These are phyloP conservation scores for Drosophila guanche DNA, from an alignment of 1,140 invertebrate species.

Conservation along the genomic window DNA sequence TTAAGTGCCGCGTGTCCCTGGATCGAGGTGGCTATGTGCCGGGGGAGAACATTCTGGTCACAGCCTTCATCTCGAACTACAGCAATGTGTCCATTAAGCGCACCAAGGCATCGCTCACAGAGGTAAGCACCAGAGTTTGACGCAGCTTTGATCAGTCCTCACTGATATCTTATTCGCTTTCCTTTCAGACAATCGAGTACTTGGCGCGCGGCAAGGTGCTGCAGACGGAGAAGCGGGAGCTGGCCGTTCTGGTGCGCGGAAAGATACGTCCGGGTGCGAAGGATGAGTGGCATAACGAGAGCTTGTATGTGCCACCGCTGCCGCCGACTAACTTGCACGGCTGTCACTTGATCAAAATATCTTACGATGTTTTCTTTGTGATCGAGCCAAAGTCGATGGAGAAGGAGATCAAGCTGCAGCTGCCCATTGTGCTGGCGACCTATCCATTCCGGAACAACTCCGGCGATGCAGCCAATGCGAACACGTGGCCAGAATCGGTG, in stretches of 20 bases:
- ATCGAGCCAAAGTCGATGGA: constrained; percentile 95
- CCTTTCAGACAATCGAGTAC: constrained; percentile 93
- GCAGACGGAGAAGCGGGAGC: constrained; percentile 93
- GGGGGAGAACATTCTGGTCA: constrained; percentile 94
- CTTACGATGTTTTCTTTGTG: constrained; percentile 97
- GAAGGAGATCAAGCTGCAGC: constrained; percentile 95
- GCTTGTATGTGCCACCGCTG: constrained; percentile 94
- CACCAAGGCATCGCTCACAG: constrained; percentile 91
- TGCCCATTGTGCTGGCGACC: constrained; percentile 96
- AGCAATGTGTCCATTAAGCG: constrained; percentile 91
- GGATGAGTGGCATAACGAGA: constrained; percentile 92
- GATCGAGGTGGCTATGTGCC: constrained; percentile 97
- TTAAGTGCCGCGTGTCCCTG: constrained; percentile 92
- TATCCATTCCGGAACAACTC: constrained; percentile 90
- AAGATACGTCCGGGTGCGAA: constrained; percentile 92
- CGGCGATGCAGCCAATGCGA: constrained; percentile 85
- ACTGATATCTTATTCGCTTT: not conserved
- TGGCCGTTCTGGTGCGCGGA: constrained; percentile 91
- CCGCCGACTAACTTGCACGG: constrained; percentile 97
- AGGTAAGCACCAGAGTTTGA: constrained; percentile 84
- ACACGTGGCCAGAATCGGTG: constrained; percentile 86
- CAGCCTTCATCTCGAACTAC: constrained; percentile 93
- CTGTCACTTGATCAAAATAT: constrained; percentile 96
- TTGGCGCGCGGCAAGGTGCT: constrained; percentile 93
- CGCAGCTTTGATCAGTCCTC: too few species aligned